Evolutionary conservation across 2,113 vertebrate species (phyloP), one percentile per base, ranked within the genome.

Genomic region (Zosterops hypoxanthus): DNA sequence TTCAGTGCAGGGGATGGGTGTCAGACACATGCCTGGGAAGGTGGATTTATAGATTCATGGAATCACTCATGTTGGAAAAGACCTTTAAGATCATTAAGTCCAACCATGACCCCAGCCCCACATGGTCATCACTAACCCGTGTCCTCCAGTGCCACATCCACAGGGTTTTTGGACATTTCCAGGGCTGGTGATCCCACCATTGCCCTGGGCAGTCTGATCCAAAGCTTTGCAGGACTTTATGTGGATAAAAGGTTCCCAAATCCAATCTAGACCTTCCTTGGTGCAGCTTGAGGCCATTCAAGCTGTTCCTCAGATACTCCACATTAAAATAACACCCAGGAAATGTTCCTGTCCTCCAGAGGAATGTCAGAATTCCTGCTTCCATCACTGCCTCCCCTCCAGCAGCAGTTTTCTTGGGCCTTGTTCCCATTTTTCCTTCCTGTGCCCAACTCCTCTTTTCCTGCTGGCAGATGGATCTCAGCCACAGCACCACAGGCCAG

Each of bases 1-100:
- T 13, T 25, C 56, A 63, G 41, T 1, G 4, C 41, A 26, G 25
- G 49, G 17, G 14, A 28, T 0, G 2, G 24, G 22, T 9, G 0
- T 9, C 34, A 24, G 22, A 64, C 46, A 9, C 7, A 1, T 1
- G 9, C 33, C 60, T 19, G 4, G 71, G n/a, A 53, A 60, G 49
- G 25, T 17, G 47, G 8, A 9, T 24, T 44, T 49, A 11, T 5
- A 23, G 36, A 46, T 52, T n/a, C 23, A 39, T 46, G 53, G 60
- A 39, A 29, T 29, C 22, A 33, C 6, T 73, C 13, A 11, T 26
- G 19, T 19, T 73, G 15, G 36, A 73, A 73, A 81, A 73, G 6
- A 33, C 19, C 28, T 59, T 59, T 21, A 16, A 52, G 26, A 2
- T 19, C 49, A 17, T 25, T 9, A 20, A 44, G 10, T 66, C 49